A percentile compares a stretch with the other conserved stretches of the same genome.
Evolutionary conservation across 1,140 invertebrate genomes (phyloP).

Genomic region (Trichonephila clavata): DNA sequence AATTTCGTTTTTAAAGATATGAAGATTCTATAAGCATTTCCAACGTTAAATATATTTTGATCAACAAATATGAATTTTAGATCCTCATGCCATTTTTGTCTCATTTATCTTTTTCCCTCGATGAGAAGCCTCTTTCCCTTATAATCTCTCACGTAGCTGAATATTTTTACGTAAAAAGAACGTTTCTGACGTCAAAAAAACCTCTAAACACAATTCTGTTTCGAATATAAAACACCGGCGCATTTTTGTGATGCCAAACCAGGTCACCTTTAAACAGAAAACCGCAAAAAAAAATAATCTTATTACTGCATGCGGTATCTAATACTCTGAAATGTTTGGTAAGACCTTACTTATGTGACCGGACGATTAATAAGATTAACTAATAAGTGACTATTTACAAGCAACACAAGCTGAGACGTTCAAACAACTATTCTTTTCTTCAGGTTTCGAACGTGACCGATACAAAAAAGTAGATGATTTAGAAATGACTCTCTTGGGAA

Average conservation of each 20-base stretch:
- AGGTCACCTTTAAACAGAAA: background rate
- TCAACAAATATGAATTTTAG: too few relatives aligned
- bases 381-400: background rate
- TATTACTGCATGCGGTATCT: background rate
- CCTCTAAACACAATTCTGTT: background rate
- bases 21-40: too few relatives aligned
- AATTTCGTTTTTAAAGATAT: too few relatives aligned
- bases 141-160: too few relatives aligned
- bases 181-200: background rate
- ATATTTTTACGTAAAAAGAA: too few relatives aligned
- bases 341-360: background rate
- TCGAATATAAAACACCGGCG: background rate
- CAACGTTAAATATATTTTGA: too few relatives aligned
- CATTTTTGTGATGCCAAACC: background rate
- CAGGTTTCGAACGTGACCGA: background rate
- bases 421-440: background rate
- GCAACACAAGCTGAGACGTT: background rate
- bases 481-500: background rate
- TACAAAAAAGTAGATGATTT: background rate
- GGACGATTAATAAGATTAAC: background rate
- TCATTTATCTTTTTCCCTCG: too few relatives aligned
- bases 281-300: slow-evolving; percentile 14
- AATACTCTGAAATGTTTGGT: background rate
- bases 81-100: too few relatives aligned
- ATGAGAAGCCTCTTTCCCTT: too few relatives aligned